A percentile compares a stretch with the other conserved stretches of the same genome.
These are phyloP conservation scores for Drosophila sordidula DNA, from an alignment of 2,888 invertebrate species.

Conservation along the genomic window DNA sequence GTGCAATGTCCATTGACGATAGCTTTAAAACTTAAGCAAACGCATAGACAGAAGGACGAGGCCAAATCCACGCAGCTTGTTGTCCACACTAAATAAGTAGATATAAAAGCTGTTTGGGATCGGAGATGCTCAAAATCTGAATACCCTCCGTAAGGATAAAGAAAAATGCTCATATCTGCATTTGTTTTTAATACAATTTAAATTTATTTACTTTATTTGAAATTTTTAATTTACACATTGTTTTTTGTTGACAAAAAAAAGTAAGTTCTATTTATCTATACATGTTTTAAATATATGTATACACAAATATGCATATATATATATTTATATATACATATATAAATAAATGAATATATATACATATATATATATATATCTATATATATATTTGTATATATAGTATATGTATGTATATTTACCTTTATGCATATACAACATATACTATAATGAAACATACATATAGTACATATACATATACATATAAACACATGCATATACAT, in stretches of 20 bases:
- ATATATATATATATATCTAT: conserved; percentile 5
- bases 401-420: background rate
- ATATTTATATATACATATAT: conserved; percentile 6
- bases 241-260: conserved; percentile 53
- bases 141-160: background rate
- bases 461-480: background rate
- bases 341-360: background rate
- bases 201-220: conserved; percentile 63
- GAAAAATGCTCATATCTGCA: conserved; percentile 30
- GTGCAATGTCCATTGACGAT: too few species aligned
- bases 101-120: too few species aligned
- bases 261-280: conserved; percentile 14
- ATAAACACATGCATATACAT: conserved; percentile 1
- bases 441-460: background rate
- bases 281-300: conserved; percentile 11
- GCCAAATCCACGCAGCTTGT: too few species aligned
- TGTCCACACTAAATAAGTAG: too few species aligned
- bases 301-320: background rate
- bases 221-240: conserved; percentile 70
- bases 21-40: too few species aligned
- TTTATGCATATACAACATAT: background rate
- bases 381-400: background rate
- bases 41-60: too few species aligned
- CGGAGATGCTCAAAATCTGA: background rate
- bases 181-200: conserved; percentile 76